These are phyloP conservation scores for Axinella damicornis DNA, from an alignment of 37 sponge, comb jelly and placozoan species.

Conservation along the genomic window DNA sequence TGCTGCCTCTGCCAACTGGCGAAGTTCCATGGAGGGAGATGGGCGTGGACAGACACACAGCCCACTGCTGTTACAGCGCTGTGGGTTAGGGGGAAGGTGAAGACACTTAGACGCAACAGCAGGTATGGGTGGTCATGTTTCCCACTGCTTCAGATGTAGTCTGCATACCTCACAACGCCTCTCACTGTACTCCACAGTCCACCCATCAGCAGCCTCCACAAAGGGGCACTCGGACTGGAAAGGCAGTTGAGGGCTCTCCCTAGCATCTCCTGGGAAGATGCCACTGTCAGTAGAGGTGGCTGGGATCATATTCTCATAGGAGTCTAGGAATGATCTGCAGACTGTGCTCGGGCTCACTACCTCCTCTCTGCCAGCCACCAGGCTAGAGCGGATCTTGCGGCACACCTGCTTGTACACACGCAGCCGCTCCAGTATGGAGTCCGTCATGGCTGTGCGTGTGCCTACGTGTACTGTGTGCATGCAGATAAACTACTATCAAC, in stretches of 20 bases:
- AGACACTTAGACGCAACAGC: background rate
- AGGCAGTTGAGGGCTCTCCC: background rate
- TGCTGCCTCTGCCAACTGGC: constrained; percentile 62
- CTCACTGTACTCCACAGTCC: constrained; percentile 63
- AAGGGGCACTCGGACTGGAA: constrained; percentile 58
- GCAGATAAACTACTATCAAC: background rate
- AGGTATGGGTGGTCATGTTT: background rate
- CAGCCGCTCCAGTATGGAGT: constrained; percentile 52
- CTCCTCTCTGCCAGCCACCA: constrained; percentile 69
- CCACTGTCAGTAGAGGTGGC: constrained; percentile 12
- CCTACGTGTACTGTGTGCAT: background rate
- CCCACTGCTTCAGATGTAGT: background rate
- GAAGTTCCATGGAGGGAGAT: constrained; percentile 13
- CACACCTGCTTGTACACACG: constrained; percentile 72
- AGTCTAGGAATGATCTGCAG: constrained; percentile 28
- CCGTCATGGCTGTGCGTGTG: background rate
- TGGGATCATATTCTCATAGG: background rate
- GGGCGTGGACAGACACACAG: constrained; percentile 58
- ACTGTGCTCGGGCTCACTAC: constrained; percentile 54
- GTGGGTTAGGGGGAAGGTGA: background rate
- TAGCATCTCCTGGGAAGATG: background rate
- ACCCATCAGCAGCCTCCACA: constrained; percentile 72
- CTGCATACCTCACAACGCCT: constrained; percentile 41
- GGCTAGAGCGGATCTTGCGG: constrained; percentile 50
- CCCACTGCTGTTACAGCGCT: constrained; percentile 43